Evolutionary conservation across 2,113 vertebrate genomes (phyloP), one percentile per base, ranked within the genome.

Genomic region (Mormyrus iriodes): DNA sequence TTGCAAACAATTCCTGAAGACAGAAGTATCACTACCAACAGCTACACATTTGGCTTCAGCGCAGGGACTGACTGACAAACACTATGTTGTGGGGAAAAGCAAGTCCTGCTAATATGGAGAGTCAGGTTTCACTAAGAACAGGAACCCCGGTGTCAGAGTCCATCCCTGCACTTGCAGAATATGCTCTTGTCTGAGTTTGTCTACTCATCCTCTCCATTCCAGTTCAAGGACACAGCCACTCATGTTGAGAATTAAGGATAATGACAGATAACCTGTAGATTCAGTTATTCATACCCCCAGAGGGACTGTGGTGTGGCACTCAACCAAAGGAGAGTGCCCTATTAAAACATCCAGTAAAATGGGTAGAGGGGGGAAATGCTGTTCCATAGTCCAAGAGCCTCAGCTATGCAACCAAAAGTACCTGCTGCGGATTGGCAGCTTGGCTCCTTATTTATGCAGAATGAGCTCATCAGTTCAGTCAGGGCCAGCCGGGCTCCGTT

Each of bases 391-490:
- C n/a, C 61, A 27, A 31, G n/a, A 31, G 10, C 15, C 6, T 76
- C 4, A 79, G 35, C 35, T 8, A 42, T 17, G 10, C 6, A 79
- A 42, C 9, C 15, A 17, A 79, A 79, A 13, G 13, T 79, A 79
- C 35, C 73, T 79, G 73, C 35, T 42, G 35, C 7, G 35, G 19
- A 6, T 31, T 3, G 17, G 15, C 0, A 42, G 73, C 73, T 42
- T 2, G 3, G 21, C 19, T 84, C 44, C 8, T 84, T 10, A n/a
- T 84, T 84, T 84, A 48, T 48, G 35, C 44, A 21, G 19, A 48
- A 84, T 44, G 76, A 82, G 76, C 76, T 82, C 76, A 39, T 84
- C 44, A n/a, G 82, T 84, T 48, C 82, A 84, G 3, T 48, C 82
- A 3, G 8, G 15, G 42, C 44, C 82, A 27, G 82, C 44, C 48